Evolutionary conservation across 2,797 vertebrate genomes (phyloP).

Genomic region (Anabacerthia variegaticeps): DNA sequence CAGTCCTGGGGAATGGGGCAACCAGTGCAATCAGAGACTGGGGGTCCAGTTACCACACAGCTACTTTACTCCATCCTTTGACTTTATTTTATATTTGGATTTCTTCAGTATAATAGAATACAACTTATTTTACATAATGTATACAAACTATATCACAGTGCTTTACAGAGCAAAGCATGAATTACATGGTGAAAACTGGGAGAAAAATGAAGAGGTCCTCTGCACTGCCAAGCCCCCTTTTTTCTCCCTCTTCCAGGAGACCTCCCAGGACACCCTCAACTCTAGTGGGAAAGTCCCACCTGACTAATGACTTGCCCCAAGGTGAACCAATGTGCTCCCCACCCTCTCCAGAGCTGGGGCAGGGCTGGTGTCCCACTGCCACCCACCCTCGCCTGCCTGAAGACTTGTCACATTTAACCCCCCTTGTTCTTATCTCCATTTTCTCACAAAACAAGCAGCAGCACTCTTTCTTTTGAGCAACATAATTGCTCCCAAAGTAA

Average conservation of each 20-base stretch:
- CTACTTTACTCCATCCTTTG: conserved; percentile 37
- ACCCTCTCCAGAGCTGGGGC: not conserved
- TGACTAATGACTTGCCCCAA: not conserved
- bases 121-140: conserved; percentile 62
- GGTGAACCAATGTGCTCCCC: not conserved
- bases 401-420: not conserved
- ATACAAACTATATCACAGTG: conserved; percentile 65
- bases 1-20: not conserved
- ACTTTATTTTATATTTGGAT: conserved; percentile 54
- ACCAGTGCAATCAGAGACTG: not conserved
- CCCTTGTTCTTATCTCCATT: not conserved
- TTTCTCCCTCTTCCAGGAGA: not conserved
- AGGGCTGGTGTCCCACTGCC: not conserved
- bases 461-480: not conserved
- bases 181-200: conserved; percentile 13
- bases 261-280: not conserved
- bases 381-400: not conserved
- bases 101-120: conserved; percentile 56
- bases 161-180: conserved; percentile 62
- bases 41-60: conserved; percentile 49
- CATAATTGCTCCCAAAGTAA: not conserved
- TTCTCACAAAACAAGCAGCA: not conserved
- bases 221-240: not conserved
- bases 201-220: not conserved
- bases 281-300: not conserved